phyloP scores from a whole-genome alignment of 2,797 vertebrate genomes.

The Amazona ochrocephala region DNA sequence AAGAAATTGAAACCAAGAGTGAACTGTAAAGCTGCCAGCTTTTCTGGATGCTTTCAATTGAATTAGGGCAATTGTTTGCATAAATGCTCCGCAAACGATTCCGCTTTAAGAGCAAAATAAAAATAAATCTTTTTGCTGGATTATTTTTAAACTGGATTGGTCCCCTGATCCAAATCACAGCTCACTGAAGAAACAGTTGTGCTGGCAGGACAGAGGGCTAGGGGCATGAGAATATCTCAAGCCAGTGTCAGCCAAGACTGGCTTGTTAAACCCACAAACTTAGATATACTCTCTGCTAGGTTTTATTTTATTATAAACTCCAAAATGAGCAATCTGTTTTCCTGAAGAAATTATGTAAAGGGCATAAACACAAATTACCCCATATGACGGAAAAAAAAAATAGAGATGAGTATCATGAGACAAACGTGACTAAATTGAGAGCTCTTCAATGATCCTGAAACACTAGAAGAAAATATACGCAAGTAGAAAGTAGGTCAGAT shows the following conservation, averaged over 20 bases:
- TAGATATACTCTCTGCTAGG: neutral
- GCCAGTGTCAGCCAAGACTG: neutral
- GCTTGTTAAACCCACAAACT: neutral
- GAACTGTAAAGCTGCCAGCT: neutral
- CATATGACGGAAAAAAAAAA: neutral
- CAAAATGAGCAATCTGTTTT: neutral
- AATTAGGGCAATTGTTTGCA: neutral
- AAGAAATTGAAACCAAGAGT: neutral
- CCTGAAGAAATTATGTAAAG: neutral
- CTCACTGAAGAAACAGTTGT: conserved; percentile 50
- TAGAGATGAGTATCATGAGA: neutral
- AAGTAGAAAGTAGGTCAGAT: conserved; percentile 52
- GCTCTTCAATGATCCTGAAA: conserved; percentile 35
- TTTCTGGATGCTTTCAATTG: neutral
- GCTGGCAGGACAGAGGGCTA: neutral
- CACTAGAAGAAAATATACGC: conserved; percentile 24
- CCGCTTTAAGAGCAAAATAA: conserved; percentile 40
- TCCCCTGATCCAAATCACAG: conserved; percentile 52
- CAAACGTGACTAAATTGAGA: conserved; percentile 15
- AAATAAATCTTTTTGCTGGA: conserved; percentile 56
- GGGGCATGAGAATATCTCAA: neutral
- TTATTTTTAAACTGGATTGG: conserved; percentile 68
- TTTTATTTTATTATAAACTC: neutral
- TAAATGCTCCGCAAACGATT: conserved; percentile 1
- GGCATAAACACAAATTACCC: neutral